A percentile compares a stretch with the other conserved stretches of the same genome.
Evolutionary conservation across 53 echinoderm and acorn worm genomes (phyloP).

Genomic region (Holothuria leucospilota): DNA sequence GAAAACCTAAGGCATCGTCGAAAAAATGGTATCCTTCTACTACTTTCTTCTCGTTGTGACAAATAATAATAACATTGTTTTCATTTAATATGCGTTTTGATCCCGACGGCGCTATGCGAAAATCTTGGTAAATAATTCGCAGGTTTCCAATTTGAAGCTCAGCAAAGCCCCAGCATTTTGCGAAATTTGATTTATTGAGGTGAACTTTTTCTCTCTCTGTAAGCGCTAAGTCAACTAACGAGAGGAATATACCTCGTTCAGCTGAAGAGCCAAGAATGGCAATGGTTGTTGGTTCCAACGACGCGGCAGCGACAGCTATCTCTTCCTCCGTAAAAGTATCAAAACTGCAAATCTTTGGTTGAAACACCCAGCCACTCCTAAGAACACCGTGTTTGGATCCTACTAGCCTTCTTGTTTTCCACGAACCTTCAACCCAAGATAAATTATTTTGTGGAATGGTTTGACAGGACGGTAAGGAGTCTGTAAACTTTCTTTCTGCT

Average conservation of each 20-base stretch:
- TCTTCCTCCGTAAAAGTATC: constrained; percentile 3
- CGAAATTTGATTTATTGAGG: not conserved
- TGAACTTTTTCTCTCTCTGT: not conserved
- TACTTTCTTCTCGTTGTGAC: constrained; percentile 11
- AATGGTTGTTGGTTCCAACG: not conserved
- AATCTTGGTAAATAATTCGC: constrained; percentile 26
- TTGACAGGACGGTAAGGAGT: not conserved
- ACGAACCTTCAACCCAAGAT: not conserved
- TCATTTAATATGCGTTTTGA: not conserved
- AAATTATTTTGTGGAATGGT: not conserved
- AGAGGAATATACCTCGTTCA: constrained; percentile 16
- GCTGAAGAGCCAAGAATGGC: constrained; percentile 15
- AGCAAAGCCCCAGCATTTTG: constrained; percentile 22
- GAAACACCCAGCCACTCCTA: constrained; percentile 19
- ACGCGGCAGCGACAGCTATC: constrained; percentile 2
- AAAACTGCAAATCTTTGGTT: constrained; percentile 8
- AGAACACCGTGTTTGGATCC: constrained; percentile 4
- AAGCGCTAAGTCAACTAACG: not conserved
- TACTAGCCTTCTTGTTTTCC: not conserved
- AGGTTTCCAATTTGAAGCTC: constrained; percentile 8
- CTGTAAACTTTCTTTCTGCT: not conserved
- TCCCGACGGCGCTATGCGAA: not conserved
- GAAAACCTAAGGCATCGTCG: not conserved
- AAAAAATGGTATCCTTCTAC: not conserved
- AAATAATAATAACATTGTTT: not conserved